Evolutionary conservation across 2,888 invertebrate species (phyloP).

Genomic region (Formica aserva): DNA sequence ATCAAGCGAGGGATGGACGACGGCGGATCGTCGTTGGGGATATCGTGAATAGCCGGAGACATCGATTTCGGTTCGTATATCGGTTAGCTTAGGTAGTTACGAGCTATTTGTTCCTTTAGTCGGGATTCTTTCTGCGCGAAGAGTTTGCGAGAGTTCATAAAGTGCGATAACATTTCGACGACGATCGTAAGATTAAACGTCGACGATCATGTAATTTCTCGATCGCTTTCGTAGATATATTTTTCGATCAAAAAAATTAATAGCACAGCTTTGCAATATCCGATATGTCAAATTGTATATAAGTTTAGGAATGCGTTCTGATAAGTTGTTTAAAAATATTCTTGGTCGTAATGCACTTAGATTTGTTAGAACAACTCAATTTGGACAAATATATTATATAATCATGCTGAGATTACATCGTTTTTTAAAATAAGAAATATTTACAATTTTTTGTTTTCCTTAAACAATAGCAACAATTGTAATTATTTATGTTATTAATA

Average conservation of each 20-base stretch:
- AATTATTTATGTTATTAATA: not conserved
- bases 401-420: not conserved
- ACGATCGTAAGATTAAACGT: constrained; percentile 34
- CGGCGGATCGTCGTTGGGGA: constrained; percentile 23
- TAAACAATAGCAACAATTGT: not conserved
- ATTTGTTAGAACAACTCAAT: no score
- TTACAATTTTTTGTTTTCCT: not conserved
- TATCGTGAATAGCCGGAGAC: constrained; percentile 46
- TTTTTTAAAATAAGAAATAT: not conserved
- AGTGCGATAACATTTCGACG: constrained; percentile 44
- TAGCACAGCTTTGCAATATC: not conserved
- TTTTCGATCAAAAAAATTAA: not conserved
- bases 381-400: constrained; percentile 24
- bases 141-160: constrained; percentile 25
- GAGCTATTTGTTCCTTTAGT: constrained; percentile 42
- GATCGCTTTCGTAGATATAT: not conserved
- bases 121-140: constrained; percentile 15
- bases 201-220: constrained; percentile 11
- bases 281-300: not conserved
- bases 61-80: constrained; percentile 58
- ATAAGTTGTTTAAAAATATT: not conserved
- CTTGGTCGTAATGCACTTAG: not conserved
- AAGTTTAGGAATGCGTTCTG: not conserved
- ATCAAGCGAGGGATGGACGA: constrained; percentile 15
- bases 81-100: not conserved